Conservation (phyloP, 2,888 invertebrate genomes). For the Tetragnatha montana region DNA sequence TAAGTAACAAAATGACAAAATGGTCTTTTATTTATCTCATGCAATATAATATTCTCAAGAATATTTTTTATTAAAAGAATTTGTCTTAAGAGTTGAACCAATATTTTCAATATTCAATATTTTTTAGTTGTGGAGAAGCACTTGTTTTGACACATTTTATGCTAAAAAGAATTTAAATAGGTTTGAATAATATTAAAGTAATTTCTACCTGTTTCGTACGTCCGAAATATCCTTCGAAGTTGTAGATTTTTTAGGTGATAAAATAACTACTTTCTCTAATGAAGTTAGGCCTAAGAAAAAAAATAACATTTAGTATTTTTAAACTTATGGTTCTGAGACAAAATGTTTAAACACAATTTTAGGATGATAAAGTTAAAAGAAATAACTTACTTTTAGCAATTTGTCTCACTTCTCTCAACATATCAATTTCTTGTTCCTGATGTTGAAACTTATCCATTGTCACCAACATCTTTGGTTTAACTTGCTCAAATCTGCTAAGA, state of each 20-base stretch:
- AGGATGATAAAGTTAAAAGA: too few relatives aligned
- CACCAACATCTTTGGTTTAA: constrained; percentile 78
- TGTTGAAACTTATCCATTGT: constrained; percentile 79
- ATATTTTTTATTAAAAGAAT: too few relatives aligned
- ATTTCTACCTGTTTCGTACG: constrained; percentile 1
- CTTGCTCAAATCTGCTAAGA: constrained; percentile 77
- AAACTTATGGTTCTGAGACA: background rate
- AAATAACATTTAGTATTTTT: background rate
- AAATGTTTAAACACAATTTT: too few relatives aligned
- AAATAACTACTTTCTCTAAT: constrained; percentile 15
- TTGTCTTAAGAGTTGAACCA: too few relatives aligned
- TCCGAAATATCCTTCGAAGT: background rate
- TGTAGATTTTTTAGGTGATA: constrained; percentile 2
- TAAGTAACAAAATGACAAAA: too few relatives aligned
- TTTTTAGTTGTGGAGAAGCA: too few relatives aligned
- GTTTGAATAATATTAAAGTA: too few relatives aligned
- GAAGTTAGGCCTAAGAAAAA: constrained; percentile 1
- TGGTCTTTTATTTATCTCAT: too few relatives aligned
- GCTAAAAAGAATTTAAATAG: too few relatives aligned
- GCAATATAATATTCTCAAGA: too few relatives aligned
- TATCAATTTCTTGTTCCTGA: constrained; percentile 78
- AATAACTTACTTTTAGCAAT: constrained; percentile 73
- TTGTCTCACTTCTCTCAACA: constrained; percentile 76
- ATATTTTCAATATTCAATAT: too few relatives aligned
- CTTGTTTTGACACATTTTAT: too few relatives aligned